phyloP scores from a whole-genome alignment of 35 echinoderm and acorn worm genomes.

The Eucidaris tribuloides region DNA sequence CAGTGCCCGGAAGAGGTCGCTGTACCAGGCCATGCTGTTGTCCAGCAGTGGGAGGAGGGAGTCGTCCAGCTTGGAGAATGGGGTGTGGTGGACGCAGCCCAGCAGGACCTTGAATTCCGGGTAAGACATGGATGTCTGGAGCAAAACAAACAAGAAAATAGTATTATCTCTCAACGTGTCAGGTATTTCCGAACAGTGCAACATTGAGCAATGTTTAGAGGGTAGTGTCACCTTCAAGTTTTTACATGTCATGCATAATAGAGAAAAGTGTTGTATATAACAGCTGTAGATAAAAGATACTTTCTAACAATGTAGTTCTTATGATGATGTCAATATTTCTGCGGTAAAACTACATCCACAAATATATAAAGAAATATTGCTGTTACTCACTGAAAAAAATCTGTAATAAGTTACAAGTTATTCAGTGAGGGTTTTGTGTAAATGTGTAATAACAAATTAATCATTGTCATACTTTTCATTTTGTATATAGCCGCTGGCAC shows the following conservation, averaged over 20 bases:
- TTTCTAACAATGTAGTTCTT: background rate
- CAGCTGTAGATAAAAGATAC: background rate
- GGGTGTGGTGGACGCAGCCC: slow-evolving; percentile 44
- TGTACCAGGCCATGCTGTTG: slow-evolving; percentile 65
- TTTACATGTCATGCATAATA: background rate
- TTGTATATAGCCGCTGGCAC: background rate
- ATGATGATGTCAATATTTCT: too few species aligned
- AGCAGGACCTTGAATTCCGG: slow-evolving; percentile 96
- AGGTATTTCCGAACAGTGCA: too few species aligned
- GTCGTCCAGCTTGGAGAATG: slow-evolving; percentile 64
- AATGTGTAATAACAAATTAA: background rate
- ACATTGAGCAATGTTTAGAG: too few species aligned
- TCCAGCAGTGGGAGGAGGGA: slow-evolving; percentile 44
- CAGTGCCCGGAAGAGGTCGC: slow-evolving; percentile 57
- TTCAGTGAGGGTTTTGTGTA: background rate
- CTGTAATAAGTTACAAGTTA: background rate
- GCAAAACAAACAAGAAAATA: background rate
- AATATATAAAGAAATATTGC: too few species aligned
- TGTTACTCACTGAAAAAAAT: too few species aligned
- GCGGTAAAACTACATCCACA: too few species aligned
- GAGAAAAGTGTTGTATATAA: background rate
- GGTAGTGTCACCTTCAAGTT: background rate
- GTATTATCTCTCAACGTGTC: too few species aligned
- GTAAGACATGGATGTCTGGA: slow-evolving; percentile 51
- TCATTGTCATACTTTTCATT: background rate